Evolutionary conservation across 2,113 vertebrate species (phyloP).

Genomic region (Trinectes maculatus): DNA sequence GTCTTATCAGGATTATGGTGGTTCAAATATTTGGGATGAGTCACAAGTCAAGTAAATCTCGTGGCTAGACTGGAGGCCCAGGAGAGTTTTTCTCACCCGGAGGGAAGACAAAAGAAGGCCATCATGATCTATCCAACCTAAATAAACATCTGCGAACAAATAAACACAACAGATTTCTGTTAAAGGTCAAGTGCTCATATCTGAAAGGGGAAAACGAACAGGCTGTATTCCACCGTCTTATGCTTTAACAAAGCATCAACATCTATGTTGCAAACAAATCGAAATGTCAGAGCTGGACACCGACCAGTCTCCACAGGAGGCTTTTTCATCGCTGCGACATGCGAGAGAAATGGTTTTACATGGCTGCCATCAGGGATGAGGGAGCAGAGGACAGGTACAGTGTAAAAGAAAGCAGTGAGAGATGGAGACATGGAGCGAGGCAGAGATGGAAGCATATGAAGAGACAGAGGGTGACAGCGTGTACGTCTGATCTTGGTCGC

Average conservation of each 20-base stretch:
- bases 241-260: constrained; percentile 31
- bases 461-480: neutral
- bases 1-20: neutral
- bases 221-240: constrained; percentile 54
- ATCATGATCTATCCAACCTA: constrained; percentile 31
- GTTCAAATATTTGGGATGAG: neutral
- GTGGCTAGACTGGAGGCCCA: constrained; percentile 35
- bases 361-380: constrained; percentile 36
- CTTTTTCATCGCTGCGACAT: constrained; percentile 47
- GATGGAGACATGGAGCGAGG: constrained; percentile 1
- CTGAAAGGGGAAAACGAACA: constrained; percentile 54
- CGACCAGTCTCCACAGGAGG: constrained; percentile 35
- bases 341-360: constrained; percentile 52
- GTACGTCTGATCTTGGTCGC: constrained; percentile 45
- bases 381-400: constrained; percentile 4
- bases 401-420: constrained; percentile 8
- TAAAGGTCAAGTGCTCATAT: constrained; percentile 66
- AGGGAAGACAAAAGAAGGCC: constrained; percentile 35
- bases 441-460: constrained; percentile 10
- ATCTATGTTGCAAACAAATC: constrained; percentile 52
- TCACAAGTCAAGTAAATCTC: constrained; percentile 50
- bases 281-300: constrained; percentile 55
- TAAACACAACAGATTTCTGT: constrained; percentile 44
- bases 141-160: constrained; percentile 66
- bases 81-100: constrained; percentile 24